Base-by-base conservation (phyloP, 2,797 vertebrate genomes). In the Bradypus variegatus region DNA sequence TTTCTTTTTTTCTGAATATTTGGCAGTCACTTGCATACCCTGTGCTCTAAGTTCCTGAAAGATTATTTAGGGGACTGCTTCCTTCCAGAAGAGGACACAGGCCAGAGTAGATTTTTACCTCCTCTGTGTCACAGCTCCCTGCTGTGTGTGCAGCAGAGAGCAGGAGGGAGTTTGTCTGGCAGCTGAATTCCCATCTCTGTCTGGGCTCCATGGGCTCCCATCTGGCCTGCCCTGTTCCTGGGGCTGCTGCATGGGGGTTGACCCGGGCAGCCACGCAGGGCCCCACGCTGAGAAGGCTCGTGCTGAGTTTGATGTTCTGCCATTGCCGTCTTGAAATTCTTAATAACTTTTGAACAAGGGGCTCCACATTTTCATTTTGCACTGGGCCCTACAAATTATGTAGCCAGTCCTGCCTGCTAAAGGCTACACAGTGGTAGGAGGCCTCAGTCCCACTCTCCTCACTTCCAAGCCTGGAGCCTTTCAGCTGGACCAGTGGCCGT, bases 261-360 rank as follows among this genome's bases (percentile, higher is more conserved):
- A 8, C 2, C 45, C 21, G 2, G 1, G 0, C 62, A 21, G 67
- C 36, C 14, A 21, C 73, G 2, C 2, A 7, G 27, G 25, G 25
- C 38, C 41, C 14, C 1, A 0, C 3, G 2, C 45, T 55, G 36
- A 53, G 79, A 79, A 38, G 27, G 67, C 38, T 72, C 3, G 12
- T 25, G 12, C 65, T 73, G 33, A 19, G n/a, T 2, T 2, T 25
- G 70, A 27, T 33, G 3, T 36, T 25, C 13, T 31, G 50, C 70
- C 45, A 70, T 70, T 3, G 0, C 50, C 21, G 65, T 70, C 84
- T 89, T 33, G 64, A 73, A 92, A 82, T 79, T 87, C 67, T 77
- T 55, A 21, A 16, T 48, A 33, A 38, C 48, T 33, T 84, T 84
- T 60, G 27, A 67, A 55, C 33, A 13, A 55, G 67, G 81, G 65